Percentiles rank a stretch among this genome's conserved stretches.
Conservation (phyloP, 2,888 invertebrate species). For the Itoplectis maculator region DNA sequence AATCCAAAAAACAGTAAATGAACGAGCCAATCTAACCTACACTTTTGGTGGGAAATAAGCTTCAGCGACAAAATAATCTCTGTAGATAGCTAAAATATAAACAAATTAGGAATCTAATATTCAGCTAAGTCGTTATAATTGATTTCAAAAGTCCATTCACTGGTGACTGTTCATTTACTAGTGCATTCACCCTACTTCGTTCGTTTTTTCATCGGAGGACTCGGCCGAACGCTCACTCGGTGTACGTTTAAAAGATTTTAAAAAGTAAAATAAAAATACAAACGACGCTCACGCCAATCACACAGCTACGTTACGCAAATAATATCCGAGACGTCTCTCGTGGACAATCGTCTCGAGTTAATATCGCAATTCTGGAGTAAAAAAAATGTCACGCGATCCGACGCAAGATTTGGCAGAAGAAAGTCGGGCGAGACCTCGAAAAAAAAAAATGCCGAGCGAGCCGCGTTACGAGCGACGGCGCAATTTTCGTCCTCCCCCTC, state of each 20-base stretch:
- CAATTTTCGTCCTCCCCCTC: neutral
- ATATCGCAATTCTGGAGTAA: constrained; percentile 11
- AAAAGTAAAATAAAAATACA: constrained; percentile 9
- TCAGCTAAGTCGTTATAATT: no score
- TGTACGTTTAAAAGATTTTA: constrained; percentile 2
- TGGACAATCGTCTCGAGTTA: constrained; percentile 7
- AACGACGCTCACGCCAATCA: constrained; percentile 7
- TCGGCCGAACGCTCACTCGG: constrained; percentile 3
- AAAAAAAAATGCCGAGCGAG: neutral
- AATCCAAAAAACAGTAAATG: no score
- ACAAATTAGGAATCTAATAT: no score
- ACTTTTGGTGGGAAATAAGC: no score
- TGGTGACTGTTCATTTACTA: no score
- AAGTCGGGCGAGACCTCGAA: constrained; percentile 9
- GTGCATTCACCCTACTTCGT: no score
- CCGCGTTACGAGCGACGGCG: neutral
- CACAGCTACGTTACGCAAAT: constrained; percentile 32
- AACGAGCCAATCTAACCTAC: no score
- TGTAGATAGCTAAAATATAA: no score
- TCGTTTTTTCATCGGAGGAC: neutral
- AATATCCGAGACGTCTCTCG: constrained; percentile 21
- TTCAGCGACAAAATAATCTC: no score
- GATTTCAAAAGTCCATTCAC: no score
- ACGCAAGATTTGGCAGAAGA: constrained; percentile 20
- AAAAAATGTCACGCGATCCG: neutral